Base-by-base conservation (phyloP, 1,140 invertebrate species). In the Helicoverpa armigera region DNA sequence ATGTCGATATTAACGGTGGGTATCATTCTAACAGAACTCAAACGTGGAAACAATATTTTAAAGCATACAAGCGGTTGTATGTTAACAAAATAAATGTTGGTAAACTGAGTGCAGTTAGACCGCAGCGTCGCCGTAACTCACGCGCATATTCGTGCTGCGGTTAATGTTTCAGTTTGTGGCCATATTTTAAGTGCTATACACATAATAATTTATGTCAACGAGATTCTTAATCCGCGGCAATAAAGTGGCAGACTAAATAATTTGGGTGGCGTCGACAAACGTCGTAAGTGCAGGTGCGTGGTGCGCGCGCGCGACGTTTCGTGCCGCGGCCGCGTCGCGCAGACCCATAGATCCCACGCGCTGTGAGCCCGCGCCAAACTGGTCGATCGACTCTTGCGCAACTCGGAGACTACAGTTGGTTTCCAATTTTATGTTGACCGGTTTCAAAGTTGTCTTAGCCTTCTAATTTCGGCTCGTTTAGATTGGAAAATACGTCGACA, bases 341-440 rank as follows among this genome's bases (percentile, higher is more conserved):
- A 82, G 81, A 80, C 74, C 85, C 91, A 89, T 89, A 89, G 90
- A 90, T 94, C 92, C 91, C 91, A 91, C 91, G 90, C 89, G 86
- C 83, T 79, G 84, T 84, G 86, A 76, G 87, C 88, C 86, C 87
- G 91, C 89, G 91, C 89, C 90, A 91, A 94, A 93, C 92, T 91
- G 89, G 91, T 92, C 89, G 86, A 84, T 86, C 90, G 85, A 84
- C 91, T 91, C 89, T 94, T 94, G 92, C 91, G 94, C 94, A 94
- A 94, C 90, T 78, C 83, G 86, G 86, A 90, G 85, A 91, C 91
- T 91, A 94, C 91, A 92, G 89, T 94, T 93, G 91, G 94, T 95
- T 95, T 95, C 92, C 94, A 94, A 95, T 95, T 94, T 95, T 95
- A 95, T 94, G 93, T 95, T 95, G 92, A 95, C 94, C 92, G 92